These are phyloP conservation scores for Baryphthengus martii DNA, from an alignment of 2,113 vertebrate genomes.

Conservation along the genomic window DNA sequence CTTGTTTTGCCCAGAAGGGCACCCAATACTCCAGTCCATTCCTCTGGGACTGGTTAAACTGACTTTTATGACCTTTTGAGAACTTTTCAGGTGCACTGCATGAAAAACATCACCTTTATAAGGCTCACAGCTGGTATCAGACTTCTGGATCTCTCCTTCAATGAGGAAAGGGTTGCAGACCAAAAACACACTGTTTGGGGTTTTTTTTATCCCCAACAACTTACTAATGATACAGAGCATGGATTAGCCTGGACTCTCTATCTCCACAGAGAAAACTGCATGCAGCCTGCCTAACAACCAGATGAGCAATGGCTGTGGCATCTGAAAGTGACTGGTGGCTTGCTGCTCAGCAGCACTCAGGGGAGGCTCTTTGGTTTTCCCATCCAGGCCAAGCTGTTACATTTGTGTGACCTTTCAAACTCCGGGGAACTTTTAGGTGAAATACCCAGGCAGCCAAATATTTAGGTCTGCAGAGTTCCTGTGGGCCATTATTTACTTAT, in stretches of 20 bases:
- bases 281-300: neutral
- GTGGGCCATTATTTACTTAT: neutral
- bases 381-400: constrained; percentile 20
- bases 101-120: neutral
- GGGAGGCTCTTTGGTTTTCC: neutral
- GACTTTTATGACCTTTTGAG: neutral
- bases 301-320: neutral
- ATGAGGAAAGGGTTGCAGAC: neutral
- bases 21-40: neutral
- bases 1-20: neutral
- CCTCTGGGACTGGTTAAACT: neutral
- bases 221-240: neutral
- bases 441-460: constrained; percentile 22
- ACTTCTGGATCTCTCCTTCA: neutral
- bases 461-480: neutral
- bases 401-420: constrained; percentile 23
- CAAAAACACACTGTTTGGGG: neutral
- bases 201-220: neutral
- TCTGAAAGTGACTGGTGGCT: neutral
- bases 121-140: neutral
- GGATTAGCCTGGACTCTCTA: neutral
- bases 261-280: neutral
- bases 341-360: neutral
- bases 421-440: neutral
- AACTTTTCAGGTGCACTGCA: neutral